phyloP scores from a whole-genome alignment of 2,797 vertebrate species.

The Allobates femoralis region DNA sequence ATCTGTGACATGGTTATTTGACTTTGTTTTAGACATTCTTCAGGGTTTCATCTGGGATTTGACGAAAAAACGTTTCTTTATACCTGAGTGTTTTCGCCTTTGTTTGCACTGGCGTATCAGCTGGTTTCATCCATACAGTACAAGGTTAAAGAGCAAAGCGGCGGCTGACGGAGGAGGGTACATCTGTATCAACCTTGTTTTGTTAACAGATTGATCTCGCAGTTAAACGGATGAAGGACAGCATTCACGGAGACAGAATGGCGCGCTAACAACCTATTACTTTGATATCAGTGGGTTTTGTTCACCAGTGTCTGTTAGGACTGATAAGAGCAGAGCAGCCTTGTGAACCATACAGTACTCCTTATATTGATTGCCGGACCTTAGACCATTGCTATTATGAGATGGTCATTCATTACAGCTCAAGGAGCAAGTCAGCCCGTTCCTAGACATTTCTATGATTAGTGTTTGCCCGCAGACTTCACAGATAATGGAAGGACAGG shows the following conservation, averaged over 20 bases:
- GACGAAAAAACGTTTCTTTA: background rate
- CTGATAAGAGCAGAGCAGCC: conserved; percentile 68
- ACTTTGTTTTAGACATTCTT: background rate
- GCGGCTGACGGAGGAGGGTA: background rate
- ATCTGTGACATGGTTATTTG: background rate
- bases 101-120: background rate
- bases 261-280: conserved; percentile 66
- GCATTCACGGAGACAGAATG: conserved; percentile 66
- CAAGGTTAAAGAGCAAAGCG: conserved; percentile 22
- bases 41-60: background rate
- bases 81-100: background rate
- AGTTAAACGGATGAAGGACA: conserved; percentile 70
- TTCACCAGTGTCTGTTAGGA: conserved; percentile 68
- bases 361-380: conserved; percentile 71
- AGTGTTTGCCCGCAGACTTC: conserved; percentile 60
- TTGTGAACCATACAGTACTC: conserved; percentile 65
- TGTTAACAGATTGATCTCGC: conserved; percentile 70
- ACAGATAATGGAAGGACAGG: conserved; percentile 61
- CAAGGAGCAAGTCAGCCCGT: conserved; percentile 64
- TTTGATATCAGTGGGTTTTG: conserved; percentile 68
- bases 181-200: conserved; percentile 53
- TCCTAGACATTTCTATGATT: conserved; percentile 59
- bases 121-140: background rate
- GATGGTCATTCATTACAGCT: conserved; percentile 70
- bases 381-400: conserved; percentile 67